Percentiles rank a stretch among this genome's conserved stretches.
phyloP scores from a whole-genome alignment of 2,888 invertebrate species.

The Scaptomyza tumidula region DNA sequence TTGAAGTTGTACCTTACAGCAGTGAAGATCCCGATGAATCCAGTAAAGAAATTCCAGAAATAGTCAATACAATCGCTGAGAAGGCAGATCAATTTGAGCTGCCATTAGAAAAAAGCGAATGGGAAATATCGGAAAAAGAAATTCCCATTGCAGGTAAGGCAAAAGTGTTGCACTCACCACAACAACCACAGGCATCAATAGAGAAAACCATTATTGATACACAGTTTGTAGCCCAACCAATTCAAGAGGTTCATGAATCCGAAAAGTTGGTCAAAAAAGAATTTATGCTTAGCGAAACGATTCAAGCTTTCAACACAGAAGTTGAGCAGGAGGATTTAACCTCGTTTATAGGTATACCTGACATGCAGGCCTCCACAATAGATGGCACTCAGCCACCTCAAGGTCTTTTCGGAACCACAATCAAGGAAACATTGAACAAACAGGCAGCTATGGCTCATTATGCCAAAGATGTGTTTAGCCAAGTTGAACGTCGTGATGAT shows the following conservation, averaged over 20 bases:
- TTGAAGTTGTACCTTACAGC: conserved; percentile 70
- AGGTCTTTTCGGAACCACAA: conserved; percentile 59
- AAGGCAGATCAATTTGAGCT: conserved; percentile 74
- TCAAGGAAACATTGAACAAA: conserved; percentile 70
- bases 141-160: conserved; percentile 66
- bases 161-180: conserved; percentile 81
- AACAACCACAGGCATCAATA: conserved; percentile 36
- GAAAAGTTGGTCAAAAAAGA: conserved; percentile 89
- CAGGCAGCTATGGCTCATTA: conserved; percentile 74
- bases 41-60: conserved; percentile 76
- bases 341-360: conserved; percentile 81
- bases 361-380: conserved; percentile 58
- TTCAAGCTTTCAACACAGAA: conserved; percentile 73
- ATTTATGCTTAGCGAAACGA: conserved; percentile 89
- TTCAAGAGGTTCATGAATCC: conserved; percentile 90
- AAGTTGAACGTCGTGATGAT: conserved; percentile 64
- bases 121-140: conserved; percentile 83
- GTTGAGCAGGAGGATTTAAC: conserved; percentile 71
- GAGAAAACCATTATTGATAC: conserved; percentile 83
- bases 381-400: conserved; percentile 64
- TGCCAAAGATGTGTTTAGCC: conserved; percentile 58
- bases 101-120: conserved; percentile 82
- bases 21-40: conserved; percentile 79
- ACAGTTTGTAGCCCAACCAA: conserved; percentile 87
- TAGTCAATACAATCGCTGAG: conserved; percentile 65